phyloP scores from a whole-genome alignment of 2,113 vertebrate genomes.

The Xiphophorus maculatus region DNA sequence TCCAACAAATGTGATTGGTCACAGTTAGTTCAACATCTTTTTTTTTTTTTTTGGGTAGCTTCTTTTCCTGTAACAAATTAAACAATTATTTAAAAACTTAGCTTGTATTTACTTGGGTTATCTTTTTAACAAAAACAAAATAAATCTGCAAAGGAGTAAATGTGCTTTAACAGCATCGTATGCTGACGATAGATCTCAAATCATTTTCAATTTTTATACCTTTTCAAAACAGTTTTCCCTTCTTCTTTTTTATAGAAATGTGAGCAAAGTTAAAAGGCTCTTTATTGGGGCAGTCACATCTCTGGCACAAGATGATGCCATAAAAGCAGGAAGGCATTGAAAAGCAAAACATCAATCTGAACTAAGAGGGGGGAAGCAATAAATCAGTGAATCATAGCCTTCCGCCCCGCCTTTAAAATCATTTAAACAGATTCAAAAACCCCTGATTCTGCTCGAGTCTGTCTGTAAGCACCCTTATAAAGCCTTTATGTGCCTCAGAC shows the following conservation, averaged over 20 bases:
- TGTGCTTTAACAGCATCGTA: neutral
- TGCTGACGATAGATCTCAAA: conserved; percentile 28
- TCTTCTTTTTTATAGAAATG: conserved; percentile 75
- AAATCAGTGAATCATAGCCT: conserved; percentile 80
- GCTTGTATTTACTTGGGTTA: neutral
- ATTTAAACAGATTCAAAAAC: conserved; percentile 84
- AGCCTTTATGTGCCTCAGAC: conserved; percentile 76
- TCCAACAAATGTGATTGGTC: neutral
- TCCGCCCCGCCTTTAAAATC: conserved; percentile 80
- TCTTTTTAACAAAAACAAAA: neutral
- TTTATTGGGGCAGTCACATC: conserved; percentile 81
- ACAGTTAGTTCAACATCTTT: neutral
- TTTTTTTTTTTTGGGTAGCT: neutral
- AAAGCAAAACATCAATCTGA: conserved; percentile 84
- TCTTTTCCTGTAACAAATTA: neutral
- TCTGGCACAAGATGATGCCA: conserved; percentile 84
- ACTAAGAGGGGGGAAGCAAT: conserved; percentile 77
- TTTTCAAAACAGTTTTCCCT: conserved; percentile 67
- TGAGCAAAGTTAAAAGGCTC: conserved; percentile 81
- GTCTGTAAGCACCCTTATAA: conserved; percentile 82
- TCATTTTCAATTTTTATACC: conserved; percentile 56
- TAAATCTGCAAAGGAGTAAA: neutral
- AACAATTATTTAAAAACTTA: neutral
- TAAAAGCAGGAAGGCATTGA: conserved; percentile 79
- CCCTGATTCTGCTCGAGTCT: conserved; percentile 74